Base-by-base conservation (phyloP, 2,113 vertebrate genomes). In the Macaca fascicularis region DNA sequence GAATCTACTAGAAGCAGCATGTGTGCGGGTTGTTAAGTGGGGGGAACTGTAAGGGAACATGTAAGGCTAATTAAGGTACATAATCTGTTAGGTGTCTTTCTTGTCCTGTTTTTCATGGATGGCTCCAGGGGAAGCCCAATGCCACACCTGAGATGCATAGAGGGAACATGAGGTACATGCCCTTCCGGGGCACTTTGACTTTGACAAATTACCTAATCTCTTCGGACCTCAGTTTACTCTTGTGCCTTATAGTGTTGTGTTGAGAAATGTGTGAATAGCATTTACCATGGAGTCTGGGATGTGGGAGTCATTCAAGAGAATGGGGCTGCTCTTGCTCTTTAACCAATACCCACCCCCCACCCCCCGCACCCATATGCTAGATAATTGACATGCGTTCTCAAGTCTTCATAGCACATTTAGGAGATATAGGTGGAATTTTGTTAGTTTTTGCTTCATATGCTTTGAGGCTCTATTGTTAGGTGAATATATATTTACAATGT, bases 321-420 rank as follows among this genome's bases (percentile, higher is more conserved):
- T 64, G 52, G 55, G 40, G 22, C 45, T 43, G 6, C 23, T n/a
- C 12, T 67, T 35, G 11, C 48, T 69, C 19, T 75, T 43, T 27
- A 75, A 23, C 38, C 12, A 8, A 13, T 12, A 30, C 30, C 19
- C 5, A 19, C 19, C 19, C 6, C 25, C 30, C 11, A 1, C 9
- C 19, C 35, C 59, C 32, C 0, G 6, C 35, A 80, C 35, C 52
- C 23, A 0, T 9, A 4, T 27, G 4, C n/a, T n/a, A 40, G 12
- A 32, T 4, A 35, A 87, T 52, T 84, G 76, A 55, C 9, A 2
- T 61, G 14, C 0, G 0, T 89, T 84, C 55, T 84, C 38, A 67
- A 22, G 9, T 81, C 27, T 70, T 43, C 10, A 25, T 16, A 30
- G 19, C n/a, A 45, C 5, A 27, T 19, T 55, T 38, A 55, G 52